Conservation (phyloP, 2,888 invertebrate genomes). For the Tethea ocularis region DNA sequence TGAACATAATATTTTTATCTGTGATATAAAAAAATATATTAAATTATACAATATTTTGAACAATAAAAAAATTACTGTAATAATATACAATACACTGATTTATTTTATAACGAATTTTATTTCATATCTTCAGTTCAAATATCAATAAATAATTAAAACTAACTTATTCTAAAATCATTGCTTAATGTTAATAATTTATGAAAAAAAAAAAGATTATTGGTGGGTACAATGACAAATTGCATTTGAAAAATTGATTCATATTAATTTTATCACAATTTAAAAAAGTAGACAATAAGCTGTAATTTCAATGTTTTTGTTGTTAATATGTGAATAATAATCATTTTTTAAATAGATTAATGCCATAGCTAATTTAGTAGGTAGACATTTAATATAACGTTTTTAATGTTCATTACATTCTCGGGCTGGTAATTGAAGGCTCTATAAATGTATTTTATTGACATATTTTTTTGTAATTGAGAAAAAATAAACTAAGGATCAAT, state of each 20-base stretch:
- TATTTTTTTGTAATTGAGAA: no score
- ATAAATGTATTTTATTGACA: no score
- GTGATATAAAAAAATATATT: background rate
- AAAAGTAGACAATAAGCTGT: no score
- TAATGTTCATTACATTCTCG: no score
- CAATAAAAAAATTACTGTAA: background rate
- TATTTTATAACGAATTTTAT: background rate
- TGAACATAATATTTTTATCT: background rate
- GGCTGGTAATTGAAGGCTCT: no score
- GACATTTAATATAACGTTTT: no score
- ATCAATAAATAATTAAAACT: constrained; percentile 13
- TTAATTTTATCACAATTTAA: no score
- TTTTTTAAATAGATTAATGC: no score
- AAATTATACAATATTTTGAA: background rate
- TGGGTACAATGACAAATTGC: background rate
- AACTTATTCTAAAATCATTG: background rate
- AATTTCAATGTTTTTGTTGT: no score
- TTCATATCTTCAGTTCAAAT: constrained; percentile 11
- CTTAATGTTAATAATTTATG: background rate
- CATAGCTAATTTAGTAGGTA: no score
- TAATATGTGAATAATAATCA: no score
- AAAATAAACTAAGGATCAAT: no score
- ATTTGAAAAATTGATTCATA: constrained; percentile 1
- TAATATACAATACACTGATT: background rate
- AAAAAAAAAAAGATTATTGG: background rate